Evolutionary conservation across 2,888 invertebrate genomes (phyloP).

Genomic region (Caenorhabditis panamensis): DNA sequence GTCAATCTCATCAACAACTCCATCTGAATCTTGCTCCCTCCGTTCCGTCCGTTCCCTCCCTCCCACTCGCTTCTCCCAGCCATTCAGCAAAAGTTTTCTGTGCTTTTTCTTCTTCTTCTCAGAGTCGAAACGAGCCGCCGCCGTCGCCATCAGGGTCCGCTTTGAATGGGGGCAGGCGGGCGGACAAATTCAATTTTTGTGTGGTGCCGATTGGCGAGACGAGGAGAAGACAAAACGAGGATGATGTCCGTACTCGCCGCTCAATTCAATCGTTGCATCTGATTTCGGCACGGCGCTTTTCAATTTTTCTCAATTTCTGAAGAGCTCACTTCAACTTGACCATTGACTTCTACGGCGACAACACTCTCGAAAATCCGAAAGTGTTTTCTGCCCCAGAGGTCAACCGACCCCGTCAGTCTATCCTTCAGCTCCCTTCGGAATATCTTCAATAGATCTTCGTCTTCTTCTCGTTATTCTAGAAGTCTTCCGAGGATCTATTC

Average conservation of each 20-base stretch:
- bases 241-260: neutral
- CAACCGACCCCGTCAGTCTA: too few species aligned
- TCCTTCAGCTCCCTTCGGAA: too few species aligned
- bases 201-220: constrained; percentile 31
- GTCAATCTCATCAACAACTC: neutral
- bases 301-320: too few species aligned
- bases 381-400: neutral
- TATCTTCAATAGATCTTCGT: too few species aligned
- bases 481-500: too few species aligned
- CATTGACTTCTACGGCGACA: constrained; percentile 10
- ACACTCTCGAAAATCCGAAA: neutral
- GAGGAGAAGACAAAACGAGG: constrained; percentile 17
- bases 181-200: constrained; percentile 43
- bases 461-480: too few species aligned
- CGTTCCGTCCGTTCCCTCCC: neutral
- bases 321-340: constrained; percentile 2
- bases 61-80: too few species aligned
- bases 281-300: neutral
- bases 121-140: neutral
- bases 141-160: neutral
- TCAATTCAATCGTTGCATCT: constrained; percentile 10
- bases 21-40: neutral
- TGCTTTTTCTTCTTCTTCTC: constrained; percentile 1
- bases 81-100: neutral
- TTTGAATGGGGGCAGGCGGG: constrained; percentile 19